Evolutionary conservation across 92 coral and sea anemone genomes (phyloP).

Genomic region (Palythoa heliodiscus): DNA sequence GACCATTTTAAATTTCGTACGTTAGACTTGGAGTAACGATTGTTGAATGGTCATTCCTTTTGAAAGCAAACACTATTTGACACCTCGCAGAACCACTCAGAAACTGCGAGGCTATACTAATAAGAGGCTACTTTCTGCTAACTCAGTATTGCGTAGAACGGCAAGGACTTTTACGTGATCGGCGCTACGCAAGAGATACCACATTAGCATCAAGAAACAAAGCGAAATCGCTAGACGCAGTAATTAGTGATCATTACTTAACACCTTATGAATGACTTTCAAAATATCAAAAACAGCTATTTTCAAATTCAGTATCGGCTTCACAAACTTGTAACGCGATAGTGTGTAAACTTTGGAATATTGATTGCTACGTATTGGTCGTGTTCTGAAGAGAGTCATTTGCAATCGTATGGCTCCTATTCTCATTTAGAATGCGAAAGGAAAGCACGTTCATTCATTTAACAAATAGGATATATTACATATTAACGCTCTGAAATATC

Average conservation of each 20-base stretch:
- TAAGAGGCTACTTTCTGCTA: not conserved
- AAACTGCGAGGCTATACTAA: not conserved
- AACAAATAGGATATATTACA: no score
- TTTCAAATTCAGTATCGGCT: not conserved
- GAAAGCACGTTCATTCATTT: no score
- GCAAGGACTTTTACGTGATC: not conserved
- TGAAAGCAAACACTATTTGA: no score
- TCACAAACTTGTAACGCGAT: not conserved
- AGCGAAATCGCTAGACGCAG: not conserved
- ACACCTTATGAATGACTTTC: not conserved
- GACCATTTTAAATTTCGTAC: no score
- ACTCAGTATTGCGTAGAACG: not conserved
- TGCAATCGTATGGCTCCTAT: not conserved
- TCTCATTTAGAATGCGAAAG: no score
- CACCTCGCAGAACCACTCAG: not conserved
- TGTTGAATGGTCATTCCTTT: no score
- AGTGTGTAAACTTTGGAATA: not conserved
- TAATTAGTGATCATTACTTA: constrained; percentile 1
- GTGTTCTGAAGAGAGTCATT: not conserved
- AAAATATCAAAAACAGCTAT: not conserved
- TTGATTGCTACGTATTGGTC: not conserved
- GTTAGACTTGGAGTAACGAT: no score
- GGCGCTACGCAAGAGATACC: not conserved
- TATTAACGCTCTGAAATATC: no score
- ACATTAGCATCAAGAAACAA: not conserved